Conservation (phyloP, 2,113 vertebrate genomes). For the Irena cyanogastra region DNA sequence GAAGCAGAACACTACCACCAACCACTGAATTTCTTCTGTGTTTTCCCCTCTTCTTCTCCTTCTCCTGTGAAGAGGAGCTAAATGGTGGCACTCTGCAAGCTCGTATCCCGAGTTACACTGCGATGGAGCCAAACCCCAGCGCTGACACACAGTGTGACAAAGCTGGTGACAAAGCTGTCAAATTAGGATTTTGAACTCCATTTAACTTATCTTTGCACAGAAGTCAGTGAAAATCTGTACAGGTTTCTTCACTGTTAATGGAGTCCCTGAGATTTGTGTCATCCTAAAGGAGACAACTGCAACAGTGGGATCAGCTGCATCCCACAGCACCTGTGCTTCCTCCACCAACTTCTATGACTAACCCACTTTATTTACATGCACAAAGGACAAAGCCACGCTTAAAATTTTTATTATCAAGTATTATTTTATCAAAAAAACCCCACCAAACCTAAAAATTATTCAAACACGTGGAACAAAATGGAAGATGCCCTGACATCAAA, state of each 20-base stretch:
- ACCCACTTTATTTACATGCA: neutral
- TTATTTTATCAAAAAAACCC: neutral
- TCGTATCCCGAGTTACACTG: neutral
- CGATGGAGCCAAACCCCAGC: neutral
- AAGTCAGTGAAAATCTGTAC: neutral
- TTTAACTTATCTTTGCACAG: neutral
- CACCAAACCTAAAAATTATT: neutral
- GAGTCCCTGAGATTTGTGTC: neutral
- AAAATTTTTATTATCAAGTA: neutral
- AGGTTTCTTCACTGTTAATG: neutral
- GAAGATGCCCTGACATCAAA: neutral
- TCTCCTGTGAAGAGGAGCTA: neutral
- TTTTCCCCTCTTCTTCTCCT: neutral
- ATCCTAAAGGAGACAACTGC: neutral
- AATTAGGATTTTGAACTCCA: neutral
- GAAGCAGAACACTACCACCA: neutral
- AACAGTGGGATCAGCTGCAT: neutral
- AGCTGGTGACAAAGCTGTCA: neutral
- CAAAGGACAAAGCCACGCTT: neutral
- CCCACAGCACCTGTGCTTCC: rapidly evolving
- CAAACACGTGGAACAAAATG: neutral
- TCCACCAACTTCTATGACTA: neutral
- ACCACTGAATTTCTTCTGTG: neutral
- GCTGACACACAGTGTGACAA: rapidly evolving
- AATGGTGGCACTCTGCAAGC: neutral